Evolutionary conservation across 2,113 vertebrate genomes (phyloP), one percentile per base, ranked within the genome.

Genomic region (Nycticryphes semicollaris): DNA sequence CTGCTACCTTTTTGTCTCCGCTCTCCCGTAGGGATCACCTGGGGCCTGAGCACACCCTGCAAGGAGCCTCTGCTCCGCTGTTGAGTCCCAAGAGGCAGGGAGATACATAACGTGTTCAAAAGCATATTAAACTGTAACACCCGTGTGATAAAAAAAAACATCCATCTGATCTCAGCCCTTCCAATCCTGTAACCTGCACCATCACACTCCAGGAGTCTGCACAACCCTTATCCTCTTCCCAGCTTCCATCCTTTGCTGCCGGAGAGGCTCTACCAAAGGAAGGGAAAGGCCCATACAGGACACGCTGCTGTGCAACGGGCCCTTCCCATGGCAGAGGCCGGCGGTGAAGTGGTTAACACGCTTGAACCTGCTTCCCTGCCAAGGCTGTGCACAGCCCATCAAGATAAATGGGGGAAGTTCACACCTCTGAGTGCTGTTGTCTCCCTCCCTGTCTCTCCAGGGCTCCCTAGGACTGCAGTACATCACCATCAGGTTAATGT

Each of bases 401-500:
- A 51, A 86, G 87, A 95, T 84, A 94, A 93, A 94, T 63, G 75
- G 89, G 35, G 31, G 27, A 43, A 78, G 57, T 41, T 91, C 84
- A 37, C 68, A 73, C 78, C 76, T 81, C 89, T 15, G n/a, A 91
- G 79, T 28, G 62, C 94, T 72, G 60, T 28, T 74, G 30, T 77
- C 84, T 88, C 50, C 21, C 51, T 39, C 23, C 25, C 17, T 16
- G 25, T 43, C 78, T 68, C 89, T 70, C 56, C 48, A 14, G 88
- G 87, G 88, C 84, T 95, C 78, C 79, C 59, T 6, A 20, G 84
- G 89, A 81, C 73, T 45, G 68, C 92, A 35, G 91, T 91, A 64
- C 50, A 82, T 94, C 92, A 96, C 84, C 53, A 25, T 69, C 84
- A 66, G 93, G 69, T 94, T 94, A 94, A 96, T 51, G 76, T 47